A percentile compares a stretch with the other conserved stretches of the same genome.
phyloP scores from a whole-genome alignment of 2,797 vertebrate genomes.

The Siniperca undulata region DNA sequence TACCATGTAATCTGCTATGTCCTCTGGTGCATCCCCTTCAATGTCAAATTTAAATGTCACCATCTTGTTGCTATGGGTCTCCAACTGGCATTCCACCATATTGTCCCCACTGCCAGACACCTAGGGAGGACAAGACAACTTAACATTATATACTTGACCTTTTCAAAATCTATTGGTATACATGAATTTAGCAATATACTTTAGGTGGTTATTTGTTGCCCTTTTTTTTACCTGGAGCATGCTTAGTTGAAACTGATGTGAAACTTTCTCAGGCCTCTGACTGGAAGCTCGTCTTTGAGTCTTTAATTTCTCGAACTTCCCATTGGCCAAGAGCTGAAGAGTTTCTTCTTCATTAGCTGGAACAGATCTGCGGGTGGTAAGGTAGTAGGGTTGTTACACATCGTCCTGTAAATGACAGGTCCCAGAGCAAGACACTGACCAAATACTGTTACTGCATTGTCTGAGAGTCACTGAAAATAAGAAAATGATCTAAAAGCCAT shows the following conservation, averaged over 20 bases:
- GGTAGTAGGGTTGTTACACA: constrained; percentile 19
- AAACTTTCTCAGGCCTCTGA: constrained; percentile 87
- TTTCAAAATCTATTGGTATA: neutral
- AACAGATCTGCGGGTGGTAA: constrained; percentile 71
- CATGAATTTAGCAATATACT: neutral
- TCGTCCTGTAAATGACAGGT: constrained; percentile 12
- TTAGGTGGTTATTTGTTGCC: neutral
- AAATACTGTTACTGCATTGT: neutral
- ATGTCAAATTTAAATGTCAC: constrained; percentile 97
- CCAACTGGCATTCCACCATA: constrained; percentile 96
- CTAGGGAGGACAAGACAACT: constrained; percentile 71
- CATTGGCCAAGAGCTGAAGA: constrained; percentile 82
- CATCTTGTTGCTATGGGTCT: constrained; percentile 97
- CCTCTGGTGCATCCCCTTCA: constrained; percentile 95
- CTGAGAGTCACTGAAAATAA: constrained; percentile 9
- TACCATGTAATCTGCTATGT: constrained; percentile 96
- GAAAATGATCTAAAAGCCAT: neutral
- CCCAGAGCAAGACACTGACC: neutral
- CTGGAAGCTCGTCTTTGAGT: constrained; percentile 89
- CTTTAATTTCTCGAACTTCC: constrained; percentile 90
- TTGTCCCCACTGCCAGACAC: constrained; percentile 94
- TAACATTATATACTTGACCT: neutral
- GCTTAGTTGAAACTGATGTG: constrained; percentile 91
- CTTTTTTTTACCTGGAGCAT: constrained; percentile 89
- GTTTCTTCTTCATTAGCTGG: constrained; percentile 81